Conservation (phyloP, 2,888 invertebrate species). For the Agrilus mali region DNA sequence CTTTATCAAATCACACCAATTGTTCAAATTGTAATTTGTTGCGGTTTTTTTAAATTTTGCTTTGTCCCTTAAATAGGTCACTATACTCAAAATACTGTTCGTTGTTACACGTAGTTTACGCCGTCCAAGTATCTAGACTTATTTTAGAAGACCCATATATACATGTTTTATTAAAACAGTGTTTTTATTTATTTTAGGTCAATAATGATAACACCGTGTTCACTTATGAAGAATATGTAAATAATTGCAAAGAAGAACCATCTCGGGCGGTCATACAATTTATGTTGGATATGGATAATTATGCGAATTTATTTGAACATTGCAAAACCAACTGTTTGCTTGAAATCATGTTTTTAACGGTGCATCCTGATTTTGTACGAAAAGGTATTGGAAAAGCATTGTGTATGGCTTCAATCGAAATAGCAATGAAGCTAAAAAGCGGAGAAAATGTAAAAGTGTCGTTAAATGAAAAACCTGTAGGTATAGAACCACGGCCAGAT, state of each 20-base stretch:
- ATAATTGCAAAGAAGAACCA: constrained; percentile 42
- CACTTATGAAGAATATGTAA: constrained; percentile 36
- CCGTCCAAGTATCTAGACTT: no score
- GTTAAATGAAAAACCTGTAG: constrained; percentile 14
- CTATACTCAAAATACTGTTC: no score
- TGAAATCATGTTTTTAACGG: constrained; percentile 57
- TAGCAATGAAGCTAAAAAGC: background rate
- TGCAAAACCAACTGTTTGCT: constrained; percentile 47
- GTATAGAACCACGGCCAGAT: constrained; percentile 32
- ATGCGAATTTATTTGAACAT: constrained; percentile 47
- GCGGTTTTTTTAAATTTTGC: no score
- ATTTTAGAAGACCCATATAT: no score
- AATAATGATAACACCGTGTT: no score
- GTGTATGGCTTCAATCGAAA: background rate
- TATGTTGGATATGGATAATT: constrained; percentile 50
- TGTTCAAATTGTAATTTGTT: no score
- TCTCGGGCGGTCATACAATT: constrained; percentile 47
- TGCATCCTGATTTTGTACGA: constrained; percentile 38
- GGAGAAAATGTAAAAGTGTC: constrained; percentile 23
- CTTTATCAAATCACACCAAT: no score
- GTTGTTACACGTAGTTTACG: no score
- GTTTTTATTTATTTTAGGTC: no score
- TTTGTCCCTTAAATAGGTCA: no score
- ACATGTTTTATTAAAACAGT: no score
- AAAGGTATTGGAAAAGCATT: constrained; percentile 35